These are phyloP conservation scores for Henricia sp. DNA, from an alignment of 53 echinoderm and acorn worm genomes.

Conservation along the genomic window DNA sequence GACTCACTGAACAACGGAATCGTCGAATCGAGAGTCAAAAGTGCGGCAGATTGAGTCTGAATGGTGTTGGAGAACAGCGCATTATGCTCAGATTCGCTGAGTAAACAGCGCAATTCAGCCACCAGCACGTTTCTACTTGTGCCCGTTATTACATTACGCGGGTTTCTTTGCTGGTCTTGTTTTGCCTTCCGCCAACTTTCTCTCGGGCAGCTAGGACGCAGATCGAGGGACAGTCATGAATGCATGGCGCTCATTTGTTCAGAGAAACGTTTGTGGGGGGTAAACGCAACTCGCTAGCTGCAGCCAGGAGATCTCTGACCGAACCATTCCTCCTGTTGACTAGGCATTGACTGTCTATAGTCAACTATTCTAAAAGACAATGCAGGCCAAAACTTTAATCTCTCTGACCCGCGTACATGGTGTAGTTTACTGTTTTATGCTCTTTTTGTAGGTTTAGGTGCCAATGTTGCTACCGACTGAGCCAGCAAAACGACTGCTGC, in stretches of 20 bases:
- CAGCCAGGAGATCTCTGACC: not conserved
- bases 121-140: conserved; percentile 62
- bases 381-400: not conserved
- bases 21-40: conserved; percentile 49
- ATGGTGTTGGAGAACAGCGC: conserved; percentile 57
- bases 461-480: not conserved
- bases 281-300: conserved; percentile 14
- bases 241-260: conserved; percentile 39
- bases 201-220: not conserved
- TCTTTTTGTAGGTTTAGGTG: not conserved
- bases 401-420: not conserved
- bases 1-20: not conserved
- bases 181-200: not conserved
- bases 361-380: no score
- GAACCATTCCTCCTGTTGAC: not conserved
- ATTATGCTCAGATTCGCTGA: conserved; percentile 74
- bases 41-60: conserved; percentile 77
- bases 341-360: not conserved
- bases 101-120: conserved; percentile 72
- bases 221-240: conserved; percentile 38
- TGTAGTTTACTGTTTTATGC: not conserved
- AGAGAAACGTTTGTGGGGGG: not conserved
- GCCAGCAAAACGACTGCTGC: conserved; percentile 24
- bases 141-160: conserved; percentile 60
- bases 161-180: not conserved